Evolutionary conservation across 2,113 vertebrate genomes (phyloP), one percentile per base, ranked within the genome.

Genomic region (Xenus cinereus): DNA sequence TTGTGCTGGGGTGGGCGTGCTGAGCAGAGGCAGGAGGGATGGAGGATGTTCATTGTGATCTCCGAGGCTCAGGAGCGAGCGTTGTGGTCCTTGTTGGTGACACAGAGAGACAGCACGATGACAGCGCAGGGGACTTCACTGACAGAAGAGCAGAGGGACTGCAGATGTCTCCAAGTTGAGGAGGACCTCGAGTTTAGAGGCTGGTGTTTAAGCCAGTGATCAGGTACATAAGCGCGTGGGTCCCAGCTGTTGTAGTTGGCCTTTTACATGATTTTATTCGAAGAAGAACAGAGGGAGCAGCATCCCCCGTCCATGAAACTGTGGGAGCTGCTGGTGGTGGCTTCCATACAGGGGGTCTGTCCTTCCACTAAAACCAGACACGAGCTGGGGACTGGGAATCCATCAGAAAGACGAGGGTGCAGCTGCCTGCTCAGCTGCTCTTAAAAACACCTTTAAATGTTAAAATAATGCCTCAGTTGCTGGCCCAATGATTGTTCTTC

Each of bases 231-330:
- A 15, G n/a, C 10, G 7, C 18, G 4, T 23, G 69, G 4, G 69
- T 32, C 27, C 12, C 59, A 68, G 33, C 14, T 1, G 0, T 5
- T 5, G 32, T 28, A 22, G 23, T 12, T 2, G 1, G 19, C 54
- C 18, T 57, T 63, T 37, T 15, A 24, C 6, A 0, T 1, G 17
- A 27, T 51, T 72, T 67, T 24, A 20, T 15, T 62, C 46, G 27
- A 48, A 54, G 17, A 56, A 17, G 10, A 24, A 2, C 13, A 35
- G 23, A 22, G 13, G 11, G 50, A 69, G n/a, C 20, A 33, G 59
- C 26, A 12, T n/a, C 51, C 26, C 28, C 23, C 5, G 1, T 22
- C 33, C 41, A 82, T 22, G 57, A 27, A 11, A 3, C 41, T 26
- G 19, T 1, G 1, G 56, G 37, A 68, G 83, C 54, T n/a, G 82